Evolutionary conservation across 1,140 invertebrate genomes (phyloP).

Genomic region (Drosophila fuyamai): DNA sequence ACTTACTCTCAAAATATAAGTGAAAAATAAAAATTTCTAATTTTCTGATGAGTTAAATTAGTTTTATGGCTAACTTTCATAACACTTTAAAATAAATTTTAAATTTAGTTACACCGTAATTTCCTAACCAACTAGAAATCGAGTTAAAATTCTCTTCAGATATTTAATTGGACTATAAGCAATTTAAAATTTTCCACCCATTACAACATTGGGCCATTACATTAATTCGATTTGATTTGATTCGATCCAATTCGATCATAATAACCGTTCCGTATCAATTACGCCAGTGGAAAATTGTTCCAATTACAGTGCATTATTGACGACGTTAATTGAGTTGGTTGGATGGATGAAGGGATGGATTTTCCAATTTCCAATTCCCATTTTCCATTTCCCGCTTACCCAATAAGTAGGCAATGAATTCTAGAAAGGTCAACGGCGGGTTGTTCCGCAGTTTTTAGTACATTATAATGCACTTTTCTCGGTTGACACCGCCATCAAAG

Average conservation of each 20-base stretch:
- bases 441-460: slow-evolving; percentile 1
- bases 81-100: too few relatives aligned
- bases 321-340: slow-evolving; percentile 37
- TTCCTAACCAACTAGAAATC: neutral
- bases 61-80: too few relatives aligned
- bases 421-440: slow-evolving; percentile 21
- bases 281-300: slow-evolving; percentile 25
- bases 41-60: too few relatives aligned
- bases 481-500: slow-evolving; percentile 43
- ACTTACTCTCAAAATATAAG: neutral
- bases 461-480: slow-evolving; percentile 30
- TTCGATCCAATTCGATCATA: slow-evolving; percentile 29
- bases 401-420: slow-evolving; percentile 22
- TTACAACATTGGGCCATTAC: slow-evolving; percentile 16
- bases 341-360: slow-evolving; percentile 4
- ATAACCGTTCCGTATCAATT: slow-evolving; percentile 41
- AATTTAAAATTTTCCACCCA: neutral
- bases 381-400: neutral
- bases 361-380: slow-evolving; percentile 10
- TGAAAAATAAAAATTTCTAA: too few relatives aligned
- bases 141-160: neutral
- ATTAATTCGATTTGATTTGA: slow-evolving; percentile 33
- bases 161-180: neutral
- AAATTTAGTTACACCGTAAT: too few relatives aligned
- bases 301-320: slow-evolving; percentile 44